Base-by-base conservation (phyloP, 2,888 invertebrate species). In the Scaptomyza tumidula region DNA sequence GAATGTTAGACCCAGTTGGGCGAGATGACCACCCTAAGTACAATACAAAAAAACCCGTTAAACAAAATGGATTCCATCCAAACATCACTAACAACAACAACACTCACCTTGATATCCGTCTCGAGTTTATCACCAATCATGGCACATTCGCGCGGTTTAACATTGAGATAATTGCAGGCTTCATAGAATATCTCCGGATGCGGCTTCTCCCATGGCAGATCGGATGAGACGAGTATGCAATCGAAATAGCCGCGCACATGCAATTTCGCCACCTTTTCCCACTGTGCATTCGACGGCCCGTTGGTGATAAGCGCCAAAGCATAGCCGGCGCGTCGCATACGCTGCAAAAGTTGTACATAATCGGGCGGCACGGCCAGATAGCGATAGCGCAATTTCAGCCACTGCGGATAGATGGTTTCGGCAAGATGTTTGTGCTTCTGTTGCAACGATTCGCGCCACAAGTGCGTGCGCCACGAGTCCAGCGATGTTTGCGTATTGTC, bases 71-170 rank as follows among this genome's bases (percentile, higher is more conserved):
- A 6, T 29, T 29, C 27, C 27, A 29, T 19, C 27, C 0, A 29
- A 29, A 0, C 27, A 29, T 29, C 19, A 19, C 1, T 19, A 1
- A 19, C 19, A 19, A 19, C 19, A 19, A 19, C 19, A 19, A 19
- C 9, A n/a, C 87, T 70, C 82, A 94, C 94, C 92, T 95, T 94
- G 86, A 97, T 97, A 92, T 97, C 97, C 39, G 97, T 97, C 91
- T 97, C 97, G 79, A 97, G 92, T 91, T 96, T 97, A 91, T 97
- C 97, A 49, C 97, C 97, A 88, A 97, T 95, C 97, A 97, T 97
- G 83, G 96, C 93, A 92, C 97, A 97, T 78, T 95, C 94, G 59
- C 94, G 93, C 0, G 97, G 96, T 89, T 95, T 93, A 19, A 97
- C 96, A 74, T 94, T 94, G 62, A 97, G 94, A 90, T 94, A 94